Percentiles rank a stretch among this genome's conserved stretches.
These are phyloP conservation scores for Sebastiscus tertius DNA, from an alignment of 2,797 vertebrate genomes.

Conservation along the genomic window DNA sequence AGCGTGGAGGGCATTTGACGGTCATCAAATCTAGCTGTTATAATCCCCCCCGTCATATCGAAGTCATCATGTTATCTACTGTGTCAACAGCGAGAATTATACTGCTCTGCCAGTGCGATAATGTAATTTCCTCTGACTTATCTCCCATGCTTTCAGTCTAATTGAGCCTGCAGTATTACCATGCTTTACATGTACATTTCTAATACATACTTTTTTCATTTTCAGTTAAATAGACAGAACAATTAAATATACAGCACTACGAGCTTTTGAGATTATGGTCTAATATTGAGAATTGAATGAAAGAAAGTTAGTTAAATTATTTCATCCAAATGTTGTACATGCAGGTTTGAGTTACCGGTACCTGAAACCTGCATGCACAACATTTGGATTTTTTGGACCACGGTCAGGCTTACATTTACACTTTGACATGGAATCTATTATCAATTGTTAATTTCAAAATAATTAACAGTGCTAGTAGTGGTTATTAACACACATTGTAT, in stretches of 20 bases:
- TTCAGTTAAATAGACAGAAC: constrained; percentile 22
- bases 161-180: constrained; percentile 40
- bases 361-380: not conserved
- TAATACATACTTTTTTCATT: constrained; percentile 28
- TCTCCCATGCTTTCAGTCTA: constrained; percentile 53
- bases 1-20: constrained; percentile 48
- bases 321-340: not conserved
- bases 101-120: constrained; percentile 31
- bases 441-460: not conserved
- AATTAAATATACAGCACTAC: constrained; percentile 14
- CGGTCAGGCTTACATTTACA: not conserved
- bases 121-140: constrained; percentile 53
- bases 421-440: not conserved
- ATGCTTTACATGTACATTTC: constrained; percentile 45
- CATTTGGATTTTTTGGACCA: not conserved
- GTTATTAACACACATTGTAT: not conserved
- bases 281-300: constrained; percentile 24
- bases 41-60: constrained; percentile 49
- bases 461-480: not conserved
- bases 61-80: constrained; percentile 55
- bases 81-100: constrained; percentile 55
- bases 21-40: constrained; percentile 52
- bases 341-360: no score
- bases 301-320: not conserved
- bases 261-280: constrained; percentile 21